Conservation (phyloP, 2,797 vertebrate species). For the Phylloscopus collybita region DNA sequence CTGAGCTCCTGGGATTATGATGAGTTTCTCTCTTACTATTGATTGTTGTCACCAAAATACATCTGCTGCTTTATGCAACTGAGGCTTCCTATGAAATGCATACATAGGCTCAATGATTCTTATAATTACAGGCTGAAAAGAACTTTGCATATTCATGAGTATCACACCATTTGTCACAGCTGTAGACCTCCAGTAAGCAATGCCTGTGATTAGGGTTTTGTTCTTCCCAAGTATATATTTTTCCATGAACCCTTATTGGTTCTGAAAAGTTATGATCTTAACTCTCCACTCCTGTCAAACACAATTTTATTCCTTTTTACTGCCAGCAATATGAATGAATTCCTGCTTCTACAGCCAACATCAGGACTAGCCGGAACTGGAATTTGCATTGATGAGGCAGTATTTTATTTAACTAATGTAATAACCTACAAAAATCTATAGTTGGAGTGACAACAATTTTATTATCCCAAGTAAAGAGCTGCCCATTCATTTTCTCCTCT, state of each 20-base stretch:
- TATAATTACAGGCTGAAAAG: slow-evolving; percentile 65
- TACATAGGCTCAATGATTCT: slow-evolving; percentile 52
- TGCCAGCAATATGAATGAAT: slow-evolving; percentile 60
- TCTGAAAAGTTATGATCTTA: slow-evolving; percentile 73
- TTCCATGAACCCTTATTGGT: slow-evolving; percentile 60
- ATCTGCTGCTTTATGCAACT: slow-evolving; percentile 54
- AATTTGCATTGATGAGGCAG: slow-evolving; percentile 59
- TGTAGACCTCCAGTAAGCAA: slow-evolving; percentile 65
- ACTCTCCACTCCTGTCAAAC: slow-evolving; percentile 67
- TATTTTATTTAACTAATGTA: slow-evolving; percentile 64
- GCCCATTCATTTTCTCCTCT: slow-evolving; percentile 29
- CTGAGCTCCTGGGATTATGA: neutral
- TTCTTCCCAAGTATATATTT: slow-evolving; percentile 68
- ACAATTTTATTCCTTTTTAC: slow-evolving; percentile 61
- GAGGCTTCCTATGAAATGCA: slow-evolving; percentile 48
- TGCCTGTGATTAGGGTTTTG: slow-evolving; percentile 64
- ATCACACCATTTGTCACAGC: slow-evolving; percentile 69
- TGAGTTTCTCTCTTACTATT: slow-evolving; percentile 18
- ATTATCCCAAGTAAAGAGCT: slow-evolving; percentile 45
- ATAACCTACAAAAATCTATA: slow-evolving; percentile 55
- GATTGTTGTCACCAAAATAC: slow-evolving; percentile 53
- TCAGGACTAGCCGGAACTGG: slow-evolving; percentile 49
- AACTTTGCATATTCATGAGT: slow-evolving; percentile 67
- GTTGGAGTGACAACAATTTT: slow-evolving; percentile 43
- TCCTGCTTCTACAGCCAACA: slow-evolving; percentile 52